Percentiles rank a stretch among this genome's conserved stretches.
Conservation (phyloP, 2,113 vertebrate species). For the Sprattus sprattus region DNA sequence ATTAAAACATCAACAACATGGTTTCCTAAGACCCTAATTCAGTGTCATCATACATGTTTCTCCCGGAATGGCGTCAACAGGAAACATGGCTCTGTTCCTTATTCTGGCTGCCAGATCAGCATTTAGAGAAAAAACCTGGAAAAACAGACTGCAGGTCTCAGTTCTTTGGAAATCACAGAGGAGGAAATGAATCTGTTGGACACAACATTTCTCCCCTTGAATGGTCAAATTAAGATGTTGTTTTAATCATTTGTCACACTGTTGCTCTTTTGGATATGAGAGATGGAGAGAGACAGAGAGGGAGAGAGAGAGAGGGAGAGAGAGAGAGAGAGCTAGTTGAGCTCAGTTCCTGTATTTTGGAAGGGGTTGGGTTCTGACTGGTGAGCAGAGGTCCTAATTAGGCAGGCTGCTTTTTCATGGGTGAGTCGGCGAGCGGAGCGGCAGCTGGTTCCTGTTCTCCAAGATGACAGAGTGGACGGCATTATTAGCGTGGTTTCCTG, state of each 20-base stretch:
- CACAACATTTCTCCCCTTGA: slow-evolving; percentile 13
- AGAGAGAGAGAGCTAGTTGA: not conserved
- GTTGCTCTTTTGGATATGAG: not conserved
- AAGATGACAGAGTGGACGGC: not conserved
- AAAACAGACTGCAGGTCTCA: not conserved
- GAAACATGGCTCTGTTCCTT: not conserved
- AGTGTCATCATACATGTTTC: not conserved
- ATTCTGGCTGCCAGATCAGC: not conserved
- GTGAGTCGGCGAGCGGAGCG: not conserved
- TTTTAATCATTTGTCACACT: not conserved
- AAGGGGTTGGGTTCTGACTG: slow-evolving; percentile 30
- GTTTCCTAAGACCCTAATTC: not conserved
- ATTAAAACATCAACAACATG: not conserved
- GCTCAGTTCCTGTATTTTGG: not conserved
- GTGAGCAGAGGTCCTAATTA: slow-evolving; percentile 22
- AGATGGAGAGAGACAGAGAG: slow-evolving; percentile 14
- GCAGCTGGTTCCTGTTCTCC: not conserved
- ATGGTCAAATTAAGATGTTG: not conserved
- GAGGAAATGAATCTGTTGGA: slow-evolving; percentile 21
- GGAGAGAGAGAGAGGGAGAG: slow-evolving; percentile 34
- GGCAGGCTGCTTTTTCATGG: slow-evolving; percentile 7
- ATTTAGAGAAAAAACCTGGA: slow-evolving; percentile 38
- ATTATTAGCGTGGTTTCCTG: slow-evolving; percentile 40
- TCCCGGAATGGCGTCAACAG: not conserved
- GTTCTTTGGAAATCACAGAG: slow-evolving; percentile 16